A percentile compares a stretch with the other conserved stretches of the same genome.
Conservation (phyloP, 2,888 invertebrate species). For the Platypus cylindrus region DNA sequence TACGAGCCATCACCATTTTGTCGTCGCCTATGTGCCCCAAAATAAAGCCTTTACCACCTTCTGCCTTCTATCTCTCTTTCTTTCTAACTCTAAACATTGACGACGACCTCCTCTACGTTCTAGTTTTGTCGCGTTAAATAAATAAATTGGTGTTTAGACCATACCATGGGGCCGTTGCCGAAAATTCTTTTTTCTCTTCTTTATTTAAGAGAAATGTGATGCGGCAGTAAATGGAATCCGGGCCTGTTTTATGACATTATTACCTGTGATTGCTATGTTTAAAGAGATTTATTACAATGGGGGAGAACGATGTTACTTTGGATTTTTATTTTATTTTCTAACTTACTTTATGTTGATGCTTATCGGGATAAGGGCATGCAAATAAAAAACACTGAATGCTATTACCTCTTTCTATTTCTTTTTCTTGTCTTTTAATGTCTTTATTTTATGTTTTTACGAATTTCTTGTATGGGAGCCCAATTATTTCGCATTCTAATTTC, state of each 20-base stretch:
- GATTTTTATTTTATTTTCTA: conserved; percentile 21
- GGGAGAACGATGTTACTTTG: conserved; percentile 22
- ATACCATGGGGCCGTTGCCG: no score
- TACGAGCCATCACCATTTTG: conserved; percentile 47
- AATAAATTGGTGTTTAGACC: conserved; percentile 33
- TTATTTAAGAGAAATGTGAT: conserved; percentile 23
- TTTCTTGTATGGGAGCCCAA: no score
- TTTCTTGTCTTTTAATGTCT: conserved; percentile 15
- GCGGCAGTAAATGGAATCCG: conserved; percentile 26
- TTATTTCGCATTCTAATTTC: no score
- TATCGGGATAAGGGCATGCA: conserved; percentile 17
- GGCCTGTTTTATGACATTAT: conserved; percentile 34
- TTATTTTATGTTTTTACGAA: conserved; percentile 12
- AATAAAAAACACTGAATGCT: conserved; percentile 14
- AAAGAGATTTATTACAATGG: conserved; percentile 28
- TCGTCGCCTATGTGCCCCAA: conserved; percentile 34
- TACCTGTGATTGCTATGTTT: conserved; percentile 37
- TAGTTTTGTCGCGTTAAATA: conserved; percentile 35
- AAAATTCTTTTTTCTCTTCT: conserved; percentile 19
- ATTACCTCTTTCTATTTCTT: conserved; percentile 13
- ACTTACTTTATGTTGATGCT: conserved; percentile 17
- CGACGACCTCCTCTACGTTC: no score
- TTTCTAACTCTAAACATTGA: not conserved
- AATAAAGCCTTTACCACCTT: conserved; percentile 1
- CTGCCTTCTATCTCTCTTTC: not conserved